Percentiles rank a stretch among this genome's conserved stretches.
These are phyloP conservation scores for Sturnus vulgaris DNA, from an alignment of 2,113 vertebrate genomes.

Conservation along the genomic window DNA sequence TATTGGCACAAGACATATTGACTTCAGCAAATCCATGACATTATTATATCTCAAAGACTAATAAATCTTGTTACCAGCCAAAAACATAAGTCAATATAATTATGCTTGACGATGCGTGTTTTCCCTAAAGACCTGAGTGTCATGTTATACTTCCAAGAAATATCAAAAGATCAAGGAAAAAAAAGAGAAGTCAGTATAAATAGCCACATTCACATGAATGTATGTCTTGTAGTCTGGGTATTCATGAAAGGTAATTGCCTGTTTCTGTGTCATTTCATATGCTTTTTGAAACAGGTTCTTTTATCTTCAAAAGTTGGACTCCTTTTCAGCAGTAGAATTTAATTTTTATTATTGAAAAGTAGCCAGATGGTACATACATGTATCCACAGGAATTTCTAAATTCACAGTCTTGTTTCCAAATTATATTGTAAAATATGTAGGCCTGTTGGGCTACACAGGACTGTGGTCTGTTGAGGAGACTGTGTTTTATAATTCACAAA, in stretches of 20 bases:
- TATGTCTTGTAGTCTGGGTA: background rate
- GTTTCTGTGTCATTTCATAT: background rate
- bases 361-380: background rate
- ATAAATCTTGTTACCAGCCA: conserved; percentile 75
- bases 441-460: background rate
- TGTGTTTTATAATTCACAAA: background rate
- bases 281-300: background rate
- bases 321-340: background rate
- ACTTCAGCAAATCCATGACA: conserved; percentile 68
- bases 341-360: background rate
- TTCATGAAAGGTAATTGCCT: background rate
- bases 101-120: conserved; percentile 69
- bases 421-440: background rate
- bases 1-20: conserved; percentile 73
- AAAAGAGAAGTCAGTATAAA: background rate
- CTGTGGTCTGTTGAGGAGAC: background rate
- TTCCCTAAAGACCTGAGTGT: conserved; percentile 44
- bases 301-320: background rate
- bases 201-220: background rate
- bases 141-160: conserved; percentile 58
- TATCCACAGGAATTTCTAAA: background rate
- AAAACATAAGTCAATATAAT: conserved; percentile 73
- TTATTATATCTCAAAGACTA: conserved; percentile 72
- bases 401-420: background rate
- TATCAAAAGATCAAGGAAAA: conserved; percentile 48